Evolutionary conservation across 2,888 invertebrate species (phyloP), one percentile per base, ranked within the genome.

Genomic region (Dasypogon diadema): DNA sequence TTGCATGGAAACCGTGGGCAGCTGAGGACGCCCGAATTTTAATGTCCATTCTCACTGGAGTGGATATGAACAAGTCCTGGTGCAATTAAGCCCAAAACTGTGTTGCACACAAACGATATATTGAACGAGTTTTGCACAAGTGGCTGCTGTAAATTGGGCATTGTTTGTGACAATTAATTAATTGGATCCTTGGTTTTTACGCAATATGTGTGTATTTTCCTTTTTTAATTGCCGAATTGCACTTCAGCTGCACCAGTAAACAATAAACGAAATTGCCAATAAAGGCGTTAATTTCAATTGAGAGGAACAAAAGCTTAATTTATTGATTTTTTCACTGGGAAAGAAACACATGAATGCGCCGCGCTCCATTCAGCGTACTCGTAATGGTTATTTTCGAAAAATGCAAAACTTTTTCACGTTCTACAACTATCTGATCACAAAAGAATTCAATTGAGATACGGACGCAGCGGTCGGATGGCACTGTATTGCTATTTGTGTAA

Each of bases 31-130:
- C 22, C 42, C 65, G 46, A 65, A 42, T 65, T 65, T 65, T 42
- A 65, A 65, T 65, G 65, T 21, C 24, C 46, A 65, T 65, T 65
- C 65, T 37, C 46, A 65, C 65, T 65, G 42, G 46, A 46, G 46
- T 22, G 42, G 65, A 46, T 65, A 42, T 46, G 65, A 65, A 46
- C 42, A 42, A 18, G 42, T 22, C 46, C 46, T 46, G 46, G 22
- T 46, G 65, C 65, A 65, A 65, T 65, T 65, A 46, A 65, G 14
- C 42, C 42, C 37, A 46, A 65, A 65, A 46, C 21, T 63, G 42
- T 63, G 34, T 16, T 18, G 12, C 42, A 42, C 42, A 8, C 12
- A 2, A 42, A 42, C 42, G 42, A 42, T 42, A 18, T 51, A 51
- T 51, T n/a, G 30, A 30, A 34, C 3, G 58, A 60, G 18, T 60